Conservation (phyloP, 2,113 vertebrate species). For the Catharus bicknelli region DNA sequence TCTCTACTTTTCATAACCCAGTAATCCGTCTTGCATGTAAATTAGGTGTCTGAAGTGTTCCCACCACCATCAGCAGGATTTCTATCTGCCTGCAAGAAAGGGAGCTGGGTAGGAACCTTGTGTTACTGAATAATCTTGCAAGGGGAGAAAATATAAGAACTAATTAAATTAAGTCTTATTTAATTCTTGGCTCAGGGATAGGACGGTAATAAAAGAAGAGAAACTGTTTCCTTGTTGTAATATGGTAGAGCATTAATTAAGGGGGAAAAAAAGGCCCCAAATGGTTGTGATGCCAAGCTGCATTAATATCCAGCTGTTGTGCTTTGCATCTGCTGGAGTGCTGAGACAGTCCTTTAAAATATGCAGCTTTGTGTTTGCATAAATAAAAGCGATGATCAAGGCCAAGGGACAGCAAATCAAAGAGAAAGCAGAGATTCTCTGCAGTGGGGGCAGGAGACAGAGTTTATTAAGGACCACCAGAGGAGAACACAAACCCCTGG, state of each 20-base stretch:
- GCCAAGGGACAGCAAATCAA: not conserved
- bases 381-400: not conserved
- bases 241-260: constrained; percentile 27
- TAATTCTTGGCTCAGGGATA: constrained; percentile 35
- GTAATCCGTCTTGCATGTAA: not conserved
- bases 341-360: not conserved
- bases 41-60: constrained; percentile 13
- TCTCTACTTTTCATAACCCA: constrained; percentile 6
- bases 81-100: constrained; percentile 47
- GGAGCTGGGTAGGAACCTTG: not conserved
- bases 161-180: constrained; percentile 54
- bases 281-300: not conserved
- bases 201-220: constrained; percentile 25
- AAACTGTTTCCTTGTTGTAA: constrained; percentile 51
- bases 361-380: rapidly evolving
- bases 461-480: not conserved
- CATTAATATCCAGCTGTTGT: constrained; percentile 45
- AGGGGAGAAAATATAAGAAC: not conserved
- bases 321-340: not conserved
- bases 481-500: not conserved
- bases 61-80: constrained; percentile 56
- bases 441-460: rapidly evolving
- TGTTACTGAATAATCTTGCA: constrained; percentile 1
- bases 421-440: not conserved
- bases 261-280: not conserved